phyloP scores from a whole-genome alignment of 2,888 invertebrate genomes.

The Lithophane socia region DNA sequence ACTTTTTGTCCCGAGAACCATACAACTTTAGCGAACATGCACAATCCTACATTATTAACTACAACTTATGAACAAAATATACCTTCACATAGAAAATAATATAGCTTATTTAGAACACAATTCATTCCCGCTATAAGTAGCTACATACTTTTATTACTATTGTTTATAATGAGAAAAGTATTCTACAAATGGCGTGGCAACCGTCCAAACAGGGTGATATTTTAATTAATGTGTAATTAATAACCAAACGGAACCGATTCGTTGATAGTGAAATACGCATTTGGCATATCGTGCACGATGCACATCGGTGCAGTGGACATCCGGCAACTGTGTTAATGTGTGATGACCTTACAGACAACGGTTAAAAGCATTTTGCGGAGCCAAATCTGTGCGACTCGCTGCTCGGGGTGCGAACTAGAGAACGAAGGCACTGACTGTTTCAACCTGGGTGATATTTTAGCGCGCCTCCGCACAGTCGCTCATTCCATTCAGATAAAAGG shows the following conservation, averaged over 20 bases:
- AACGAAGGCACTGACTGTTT: constrained; percentile 67
- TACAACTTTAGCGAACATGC: not conserved
- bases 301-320: constrained; percentile 66
- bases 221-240: constrained; percentile 79
- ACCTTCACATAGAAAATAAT: constrained; percentile 21
- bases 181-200: constrained; percentile 74
- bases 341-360: constrained; percentile 81
- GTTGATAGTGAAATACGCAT: constrained; percentile 70
- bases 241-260: constrained; percentile 71
- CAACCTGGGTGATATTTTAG: constrained; percentile 86
- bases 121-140: constrained; percentile 30
- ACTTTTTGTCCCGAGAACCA: not conserved
- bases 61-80: not conserved
- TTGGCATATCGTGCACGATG: constrained; percentile 71
- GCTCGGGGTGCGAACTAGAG: constrained; percentile 45
- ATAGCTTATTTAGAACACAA: constrained; percentile 49
- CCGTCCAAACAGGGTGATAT: constrained; percentile 74
- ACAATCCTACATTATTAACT: too few relatives aligned
- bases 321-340: constrained; percentile 76
- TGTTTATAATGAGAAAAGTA: constrained; percentile 65
- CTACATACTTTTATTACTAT: constrained; percentile 58
- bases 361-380: constrained; percentile 83
- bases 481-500: constrained; percentile 87
- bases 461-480: constrained; percentile 84
- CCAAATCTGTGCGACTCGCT: constrained; percentile 72